Conservation (phyloP, 2,797 vertebrate genomes). For the Cyclopterus lumpus region DNA sequence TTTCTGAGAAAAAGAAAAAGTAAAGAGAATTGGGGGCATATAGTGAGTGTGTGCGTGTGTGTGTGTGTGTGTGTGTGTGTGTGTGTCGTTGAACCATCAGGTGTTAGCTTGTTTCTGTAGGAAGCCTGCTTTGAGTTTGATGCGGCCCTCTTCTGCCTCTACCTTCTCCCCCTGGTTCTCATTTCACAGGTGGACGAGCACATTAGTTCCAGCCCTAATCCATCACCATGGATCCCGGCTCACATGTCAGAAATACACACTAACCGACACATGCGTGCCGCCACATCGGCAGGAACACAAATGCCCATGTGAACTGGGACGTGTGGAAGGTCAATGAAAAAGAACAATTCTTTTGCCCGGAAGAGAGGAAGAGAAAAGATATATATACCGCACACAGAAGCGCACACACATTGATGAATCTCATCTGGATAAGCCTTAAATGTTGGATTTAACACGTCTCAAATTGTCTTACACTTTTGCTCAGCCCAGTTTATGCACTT, state of each 20-base stretch:
- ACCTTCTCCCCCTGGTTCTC: constrained; percentile 68
- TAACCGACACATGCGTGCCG: not conserved
- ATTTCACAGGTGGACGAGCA: constrained; percentile 84
- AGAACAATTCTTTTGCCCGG: not conserved
- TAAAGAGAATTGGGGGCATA: not conserved
- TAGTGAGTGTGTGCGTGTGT: not conserved
- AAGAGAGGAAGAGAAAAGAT: constrained; percentile 6
- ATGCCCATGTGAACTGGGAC: not conserved
- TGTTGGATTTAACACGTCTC: constrained; percentile 10
- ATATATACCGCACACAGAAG: not conserved
- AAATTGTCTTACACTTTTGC: constrained; percentile 14
- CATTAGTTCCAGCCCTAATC: constrained; percentile 80
- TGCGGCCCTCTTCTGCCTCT: constrained; percentile 47
- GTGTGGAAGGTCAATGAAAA: constrained; percentile 15
- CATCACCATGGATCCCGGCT: constrained; percentile 64
- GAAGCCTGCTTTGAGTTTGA: constrained; percentile 59
- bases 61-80: not conserved
- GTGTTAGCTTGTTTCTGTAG: constrained; percentile 62
- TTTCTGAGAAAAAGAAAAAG: constrained; percentile 29
- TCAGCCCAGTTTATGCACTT: constrained; percentile 8
- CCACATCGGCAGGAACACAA: not conserved
- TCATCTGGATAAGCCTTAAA: constrained; percentile 17
- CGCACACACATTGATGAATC: not conserved
- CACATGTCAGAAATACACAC: constrained; percentile 43
- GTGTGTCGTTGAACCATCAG: constrained; percentile 52